Evolutionary conservation across 1,140 invertebrate species (phyloP).

Genomic region (Ceratoteleas bidentatus): DNA sequence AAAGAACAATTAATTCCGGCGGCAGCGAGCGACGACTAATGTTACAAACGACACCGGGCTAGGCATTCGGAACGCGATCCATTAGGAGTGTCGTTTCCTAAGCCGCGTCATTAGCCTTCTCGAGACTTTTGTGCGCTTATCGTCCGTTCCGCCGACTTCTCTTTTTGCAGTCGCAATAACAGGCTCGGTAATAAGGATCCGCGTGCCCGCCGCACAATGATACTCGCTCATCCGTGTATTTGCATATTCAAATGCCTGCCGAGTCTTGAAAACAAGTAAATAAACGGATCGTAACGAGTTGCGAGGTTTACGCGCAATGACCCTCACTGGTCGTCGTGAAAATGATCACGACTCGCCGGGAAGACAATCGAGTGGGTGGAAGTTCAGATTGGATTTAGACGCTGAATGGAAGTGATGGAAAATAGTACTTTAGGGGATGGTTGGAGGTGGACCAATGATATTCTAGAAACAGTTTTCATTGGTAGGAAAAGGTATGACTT

Average conservation of each 20-base stretch:
- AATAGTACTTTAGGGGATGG: too few relatives aligned
- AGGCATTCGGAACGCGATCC: constrained; percentile 61
- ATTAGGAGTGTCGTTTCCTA: constrained; percentile 65
- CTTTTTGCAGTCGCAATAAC: constrained; percentile 54
- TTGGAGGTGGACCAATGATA: too few relatives aligned
- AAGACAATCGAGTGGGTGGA: too few relatives aligned
- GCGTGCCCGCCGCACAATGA: constrained; percentile 24
- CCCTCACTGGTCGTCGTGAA: not conserved
- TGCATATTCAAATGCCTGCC: constrained; percentile 36
- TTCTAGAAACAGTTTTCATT: too few relatives aligned
- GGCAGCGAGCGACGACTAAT: constrained; percentile 58
- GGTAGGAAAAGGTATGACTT: too few relatives aligned
- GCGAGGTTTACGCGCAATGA: constrained; percentile 23
- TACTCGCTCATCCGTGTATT: constrained; percentile 43
- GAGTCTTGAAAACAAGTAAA: constrained; percentile 50
- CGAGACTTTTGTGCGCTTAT: constrained; percentile 65
- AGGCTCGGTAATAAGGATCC: constrained; percentile 52
- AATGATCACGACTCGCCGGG: too few relatives aligned
- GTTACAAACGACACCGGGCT: constrained; percentile 50
- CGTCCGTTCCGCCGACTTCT: constrained; percentile 58
- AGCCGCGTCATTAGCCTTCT: constrained; percentile 65
- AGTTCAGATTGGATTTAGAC: too few relatives aligned
- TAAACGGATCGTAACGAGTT: constrained; percentile 49
- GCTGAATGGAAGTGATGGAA: too few relatives aligned
- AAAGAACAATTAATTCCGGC: constrained; percentile 64